Conservation (phyloP, 2,797 vertebrate species). For the Muraenolepis orangiensis region DNA sequence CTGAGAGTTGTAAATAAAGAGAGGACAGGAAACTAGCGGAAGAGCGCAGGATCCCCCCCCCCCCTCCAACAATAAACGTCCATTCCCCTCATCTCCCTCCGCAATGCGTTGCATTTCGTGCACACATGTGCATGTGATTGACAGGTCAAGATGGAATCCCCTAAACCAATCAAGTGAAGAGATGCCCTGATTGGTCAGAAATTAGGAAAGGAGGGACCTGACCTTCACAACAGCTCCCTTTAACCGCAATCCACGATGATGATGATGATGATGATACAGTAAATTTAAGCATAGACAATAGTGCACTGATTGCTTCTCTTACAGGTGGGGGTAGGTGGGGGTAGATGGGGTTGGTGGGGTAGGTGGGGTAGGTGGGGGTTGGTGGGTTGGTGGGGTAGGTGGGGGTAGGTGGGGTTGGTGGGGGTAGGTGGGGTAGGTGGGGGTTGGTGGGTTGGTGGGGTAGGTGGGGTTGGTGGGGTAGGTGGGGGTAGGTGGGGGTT, state of each 20-base stretch:
- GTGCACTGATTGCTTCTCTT: conserved; percentile 9
- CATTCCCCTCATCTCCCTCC: too few species aligned
- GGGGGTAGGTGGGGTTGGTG: conserved; percentile 19
- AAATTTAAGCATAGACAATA: conserved; percentile 23
- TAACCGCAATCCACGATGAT: neutral
- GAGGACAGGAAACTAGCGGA: neutral
- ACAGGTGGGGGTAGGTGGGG: conserved; percentile 22
- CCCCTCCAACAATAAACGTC: neutral
- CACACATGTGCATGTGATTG: too few species aligned
- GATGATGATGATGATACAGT: neutral
- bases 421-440: conserved; percentile 25
- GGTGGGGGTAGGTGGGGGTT: conserved; percentile 12
- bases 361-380: conserved; percentile 12
- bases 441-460: conserved; percentile 23
- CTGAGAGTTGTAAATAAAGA: neutral
- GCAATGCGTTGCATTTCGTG: too few species aligned
- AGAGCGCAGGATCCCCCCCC: too few species aligned
- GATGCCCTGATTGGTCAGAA: neutral
- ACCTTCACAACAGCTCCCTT: neutral
- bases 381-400: conserved; percentile 7
- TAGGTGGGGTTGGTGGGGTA: conserved; percentile 22
- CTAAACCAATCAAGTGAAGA: neutral
- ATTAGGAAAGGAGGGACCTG: neutral
- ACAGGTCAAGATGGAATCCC: neutral
- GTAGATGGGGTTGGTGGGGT: conserved; percentile 23